phyloP scores from a whole-genome alignment of 2,888 invertebrate genomes.

The Oligia latruncula region DNA sequence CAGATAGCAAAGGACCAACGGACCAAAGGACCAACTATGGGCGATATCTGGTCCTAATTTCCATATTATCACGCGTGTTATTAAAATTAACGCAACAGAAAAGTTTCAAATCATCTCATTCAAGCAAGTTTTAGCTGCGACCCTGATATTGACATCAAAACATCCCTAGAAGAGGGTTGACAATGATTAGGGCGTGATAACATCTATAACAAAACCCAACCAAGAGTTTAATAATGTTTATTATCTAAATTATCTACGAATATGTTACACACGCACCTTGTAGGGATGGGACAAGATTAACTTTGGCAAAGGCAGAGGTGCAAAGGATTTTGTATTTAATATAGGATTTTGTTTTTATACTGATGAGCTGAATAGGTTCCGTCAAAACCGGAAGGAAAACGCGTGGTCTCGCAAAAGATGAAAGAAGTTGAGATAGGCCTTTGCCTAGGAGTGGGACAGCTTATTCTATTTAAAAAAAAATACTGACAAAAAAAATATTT shows the following conservation, averaged over 20 bases:
- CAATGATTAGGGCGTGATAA: conserved; percentile 70
- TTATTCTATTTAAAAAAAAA: too few species aligned
- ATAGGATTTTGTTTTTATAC: too few species aligned
- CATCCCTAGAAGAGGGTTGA: conserved; percentile 61
- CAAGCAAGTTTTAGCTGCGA: conserved; percentile 39
- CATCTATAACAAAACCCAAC: conserved; percentile 69
- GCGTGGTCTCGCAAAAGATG: too few species aligned
- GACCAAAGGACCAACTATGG: conserved; percentile 31
- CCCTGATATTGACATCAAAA: conserved; percentile 68
- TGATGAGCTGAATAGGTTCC: too few species aligned
- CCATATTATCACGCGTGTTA: conserved; percentile 32
- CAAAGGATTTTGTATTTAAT: background rate
- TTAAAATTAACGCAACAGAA: conserved; percentile 56
- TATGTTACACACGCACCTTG: conserved; percentile 61
- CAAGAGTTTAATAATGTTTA: conserved; percentile 69
- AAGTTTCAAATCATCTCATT: conserved; percentile 54
- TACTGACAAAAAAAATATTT: background rate
- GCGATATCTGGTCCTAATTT: conserved; percentile 23
- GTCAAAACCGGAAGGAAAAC: too few species aligned
- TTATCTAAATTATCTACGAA: conserved; percentile 75
- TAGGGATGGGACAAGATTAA: conserved; percentile 49
- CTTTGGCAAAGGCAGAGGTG: conserved; percentile 5
- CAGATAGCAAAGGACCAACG: conserved; percentile 29
- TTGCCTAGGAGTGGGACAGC: too few species aligned
- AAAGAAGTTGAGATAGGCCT: too few species aligned